These are phyloP conservation scores for Synanceia verrucosa DNA, from an alignment of 2,797 vertebrate genomes.

Conservation along the genomic window DNA sequence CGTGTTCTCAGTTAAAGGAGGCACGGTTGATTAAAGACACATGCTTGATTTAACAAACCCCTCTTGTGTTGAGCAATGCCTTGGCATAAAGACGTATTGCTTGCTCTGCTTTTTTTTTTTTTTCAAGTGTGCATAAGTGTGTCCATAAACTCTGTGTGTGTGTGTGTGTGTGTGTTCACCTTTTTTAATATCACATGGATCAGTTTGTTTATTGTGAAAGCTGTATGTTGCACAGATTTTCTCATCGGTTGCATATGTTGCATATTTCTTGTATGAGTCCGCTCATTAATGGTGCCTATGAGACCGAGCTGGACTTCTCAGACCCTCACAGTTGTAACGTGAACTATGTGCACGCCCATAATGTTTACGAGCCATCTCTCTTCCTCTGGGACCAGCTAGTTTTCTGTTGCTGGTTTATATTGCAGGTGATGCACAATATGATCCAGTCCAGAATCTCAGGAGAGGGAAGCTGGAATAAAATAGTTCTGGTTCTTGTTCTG, in stretches of 20 bases:
- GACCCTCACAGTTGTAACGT: constrained; percentile 32
- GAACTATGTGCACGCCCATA: constrained; percentile 32
- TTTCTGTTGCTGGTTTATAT: constrained; percentile 52
- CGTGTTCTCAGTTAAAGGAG: constrained; percentile 54
- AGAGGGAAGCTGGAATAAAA: constrained; percentile 11
- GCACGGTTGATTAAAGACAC: constrained; percentile 79
- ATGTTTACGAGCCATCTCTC: constrained; percentile 54
- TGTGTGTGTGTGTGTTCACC: not conserved
- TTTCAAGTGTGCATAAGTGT: constrained; percentile 27
- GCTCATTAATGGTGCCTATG: constrained; percentile 29
- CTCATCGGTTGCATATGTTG: constrained; percentile 13
- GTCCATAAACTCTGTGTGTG: constrained; percentile 2
- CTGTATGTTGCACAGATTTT: constrained; percentile 11
- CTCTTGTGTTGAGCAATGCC: constrained; percentile 76
- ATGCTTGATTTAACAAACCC: constrained; percentile 75
- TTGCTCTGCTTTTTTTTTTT: constrained; percentile 40
- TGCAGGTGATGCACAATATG: constrained; percentile 38
- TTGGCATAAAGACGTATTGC: constrained; percentile 52
- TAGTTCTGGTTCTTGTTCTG: constrained; percentile 4
- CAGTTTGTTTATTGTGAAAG: not conserved
- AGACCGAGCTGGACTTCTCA: constrained; percentile 44
- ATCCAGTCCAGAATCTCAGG: constrained; percentile 10
- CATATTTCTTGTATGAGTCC: constrained; percentile 31
- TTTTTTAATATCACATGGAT: not conserved
- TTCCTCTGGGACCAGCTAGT: constrained; percentile 52